A percentile compares a stretch with the other conserved stretches of the same genome.
These are phyloP conservation scores for Macaria notata DNA, from an alignment of 2,888 invertebrate species.

Conservation along the genomic window DNA sequence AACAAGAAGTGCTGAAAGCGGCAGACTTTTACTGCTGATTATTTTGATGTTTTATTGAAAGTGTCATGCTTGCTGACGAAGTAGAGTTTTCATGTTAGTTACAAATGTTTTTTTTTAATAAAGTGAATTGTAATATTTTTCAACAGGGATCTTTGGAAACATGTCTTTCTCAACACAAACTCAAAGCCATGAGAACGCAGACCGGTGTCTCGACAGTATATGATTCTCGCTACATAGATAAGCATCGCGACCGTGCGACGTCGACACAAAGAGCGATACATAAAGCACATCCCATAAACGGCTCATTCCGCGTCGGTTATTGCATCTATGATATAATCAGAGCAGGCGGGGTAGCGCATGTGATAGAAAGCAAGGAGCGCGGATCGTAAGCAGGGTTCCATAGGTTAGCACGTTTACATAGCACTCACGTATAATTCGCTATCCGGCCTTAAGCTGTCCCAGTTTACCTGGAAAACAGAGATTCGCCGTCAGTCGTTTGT, in stretches of 20 bases:
- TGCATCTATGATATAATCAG: constrained; percentile 25
- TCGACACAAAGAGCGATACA: constrained; percentile 26
- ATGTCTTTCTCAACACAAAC: no score
- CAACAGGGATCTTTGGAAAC: no score
- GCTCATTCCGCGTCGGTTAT: constrained; percentile 21
- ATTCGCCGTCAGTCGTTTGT: constrained; percentile 62
- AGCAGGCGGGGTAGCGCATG: constrained; percentile 31
- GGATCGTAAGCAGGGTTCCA: constrained; percentile 32
- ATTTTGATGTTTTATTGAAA: no score
- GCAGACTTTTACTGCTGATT: no score
- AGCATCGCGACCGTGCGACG: constrained; percentile 15
- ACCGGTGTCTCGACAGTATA: neutral
- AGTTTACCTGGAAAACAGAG: constrained; percentile 80
- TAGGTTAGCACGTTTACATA: constrained; percentile 53
- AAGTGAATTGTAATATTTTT: no score
- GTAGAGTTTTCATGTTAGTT: no score
- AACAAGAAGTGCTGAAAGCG: no score
- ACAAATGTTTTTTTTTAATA: no score
- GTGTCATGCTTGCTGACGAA: no score
- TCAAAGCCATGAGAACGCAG: no score
- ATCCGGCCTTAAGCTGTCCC: constrained; percentile 82
- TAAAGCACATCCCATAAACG: constrained; percentile 24
- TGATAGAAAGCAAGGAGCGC: constrained; percentile 45
- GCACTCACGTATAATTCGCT: constrained; percentile 81
- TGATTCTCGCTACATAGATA: constrained; percentile 3